Evolutionary conservation across 2,113 vertebrate genomes (phyloP).

Genomic region (Ia io): DNA sequence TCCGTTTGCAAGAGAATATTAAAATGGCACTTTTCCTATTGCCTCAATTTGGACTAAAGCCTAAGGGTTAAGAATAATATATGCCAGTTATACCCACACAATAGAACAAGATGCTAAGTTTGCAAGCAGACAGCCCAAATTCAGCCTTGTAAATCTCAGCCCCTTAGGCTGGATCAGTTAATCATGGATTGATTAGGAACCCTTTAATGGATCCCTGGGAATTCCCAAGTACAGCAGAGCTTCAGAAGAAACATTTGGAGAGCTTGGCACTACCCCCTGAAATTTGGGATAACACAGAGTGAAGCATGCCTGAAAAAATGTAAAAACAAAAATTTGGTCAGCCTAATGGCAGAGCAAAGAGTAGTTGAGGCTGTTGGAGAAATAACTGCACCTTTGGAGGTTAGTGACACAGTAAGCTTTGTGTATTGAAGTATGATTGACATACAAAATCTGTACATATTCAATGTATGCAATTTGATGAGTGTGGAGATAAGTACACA

Average conservation of each 20-base stretch:
- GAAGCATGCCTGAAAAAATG: background rate
- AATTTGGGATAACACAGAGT: background rate
- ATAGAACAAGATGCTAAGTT: background rate
- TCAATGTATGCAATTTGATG: background rate
- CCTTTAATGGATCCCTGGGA: background rate
- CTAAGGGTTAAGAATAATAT: background rate
- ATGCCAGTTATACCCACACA: background rate
- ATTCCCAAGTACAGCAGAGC: background rate
- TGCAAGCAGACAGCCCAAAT: background rate
- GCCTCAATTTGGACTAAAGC: background rate
- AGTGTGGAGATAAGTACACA: background rate
- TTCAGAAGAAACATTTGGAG: constrained; percentile 19
- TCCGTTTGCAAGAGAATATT: constrained; percentile 15
- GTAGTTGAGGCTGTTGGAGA: background rate
- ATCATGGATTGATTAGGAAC: background rate
- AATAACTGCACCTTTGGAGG: background rate
- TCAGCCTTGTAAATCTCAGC: background rate
- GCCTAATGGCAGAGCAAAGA: background rate
- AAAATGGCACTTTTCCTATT: constrained; percentile 18
- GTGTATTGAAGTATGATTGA: background rate
- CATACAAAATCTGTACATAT: background rate
- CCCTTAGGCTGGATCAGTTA: background rate
- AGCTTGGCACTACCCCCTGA: background rate
- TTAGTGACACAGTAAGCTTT: background rate
- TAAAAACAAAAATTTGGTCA: background rate